Evolutionary conservation across 2,113 vertebrate species (phyloP), one percentile per base, ranked within the genome.

Genomic region (Mobula birostris): DNA sequence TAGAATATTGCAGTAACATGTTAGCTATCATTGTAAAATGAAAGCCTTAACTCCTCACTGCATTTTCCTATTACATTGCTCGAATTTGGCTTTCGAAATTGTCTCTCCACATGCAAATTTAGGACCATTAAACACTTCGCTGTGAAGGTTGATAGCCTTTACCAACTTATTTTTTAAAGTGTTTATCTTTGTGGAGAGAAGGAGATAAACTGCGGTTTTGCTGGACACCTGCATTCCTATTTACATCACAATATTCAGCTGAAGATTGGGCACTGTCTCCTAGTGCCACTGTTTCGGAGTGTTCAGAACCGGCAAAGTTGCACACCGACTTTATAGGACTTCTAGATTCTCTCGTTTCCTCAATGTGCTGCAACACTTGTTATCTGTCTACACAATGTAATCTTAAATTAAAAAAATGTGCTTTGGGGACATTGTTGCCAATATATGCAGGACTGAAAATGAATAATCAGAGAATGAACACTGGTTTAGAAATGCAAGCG

Each of bases 21-120:
- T 74, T 74, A 70, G 17, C 24, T 93, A 93, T 48, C 32, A 74
- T 48, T 93, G 91, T 74, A 70, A 93, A 93, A 74, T 93, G 70
- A 70, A 68, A 74, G 17, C 36, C 68, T 93, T 93, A 93, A 72
- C 63, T 72, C 90, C 40, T 92, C 90, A 66, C 29, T 93, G 63
- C 29, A 56, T 93, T 74, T 93, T 93, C 91, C 91, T 93, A 93
- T 93, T 93, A 93, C 68, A 19, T 93, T 93, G 5, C 91, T 29
- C 32, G 24, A 93, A 74, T 93, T 48, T 93, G 32, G 40, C 91
- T 93, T 93, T 93, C 9, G 66, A 74, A 74, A 56, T 32, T 8
- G 21, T 56, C 72, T 93, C 90, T 48, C 66, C 21, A 15, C 90
- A 72, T 93, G 66, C 85, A 66, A 88, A 74, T 48, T 48, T 21